Percentiles rank a stretch among this genome's conserved stretches.
phyloP scores from a whole-genome alignment of 2,797 vertebrate genomes.

The Sebastes taczanowskii region DNA sequence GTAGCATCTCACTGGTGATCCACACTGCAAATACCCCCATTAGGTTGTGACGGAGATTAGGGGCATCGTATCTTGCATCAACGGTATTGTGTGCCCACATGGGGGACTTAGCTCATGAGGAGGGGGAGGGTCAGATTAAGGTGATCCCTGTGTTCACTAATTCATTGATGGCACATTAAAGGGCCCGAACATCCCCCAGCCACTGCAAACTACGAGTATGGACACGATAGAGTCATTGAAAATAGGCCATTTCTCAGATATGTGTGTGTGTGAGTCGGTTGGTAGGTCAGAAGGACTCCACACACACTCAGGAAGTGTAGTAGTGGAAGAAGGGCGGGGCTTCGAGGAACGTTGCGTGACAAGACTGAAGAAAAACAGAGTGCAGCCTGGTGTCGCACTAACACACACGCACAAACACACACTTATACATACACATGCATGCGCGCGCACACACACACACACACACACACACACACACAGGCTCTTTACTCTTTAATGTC shows the following conservation, averaged over 20 bases:
- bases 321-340: slow-evolving; percentile 51
- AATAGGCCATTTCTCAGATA: slow-evolving; percentile 46
- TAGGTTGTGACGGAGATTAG: slow-evolving; percentile 37
- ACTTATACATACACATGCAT: not conserved
- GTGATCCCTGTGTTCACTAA: slow-evolving; percentile 46
- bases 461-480: slow-evolving; percentile 19
- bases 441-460: slow-evolving; percentile 12
- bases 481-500: slow-evolving; percentile 74
- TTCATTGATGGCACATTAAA: slow-evolving; percentile 53
- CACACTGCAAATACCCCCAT: slow-evolving; percentile 10
- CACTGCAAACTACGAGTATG: not conserved
- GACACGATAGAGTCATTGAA: slow-evolving; percentile 19
- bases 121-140: slow-evolving; percentile 49
- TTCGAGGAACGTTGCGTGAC: slow-evolving; percentile 69
- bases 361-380: slow-evolving; percentile 72
- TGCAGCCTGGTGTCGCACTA: slow-evolving; percentile 40
- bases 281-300: slow-evolving; percentile 30
- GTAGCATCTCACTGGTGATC: not conserved
- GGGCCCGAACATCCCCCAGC: not conserved
- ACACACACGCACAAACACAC: not conserved
- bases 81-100: slow-evolving; percentile 18
- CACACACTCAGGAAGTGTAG: slow-evolving; percentile 45
- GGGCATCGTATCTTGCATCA: slow-evolving; percentile 25
- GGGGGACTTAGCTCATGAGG: slow-evolving; percentile 5
- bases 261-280: not conserved